These are phyloP conservation scores for Anarsia innoxiella DNA, from an alignment of 2,888 invertebrate species.

Conservation along the genomic window DNA sequence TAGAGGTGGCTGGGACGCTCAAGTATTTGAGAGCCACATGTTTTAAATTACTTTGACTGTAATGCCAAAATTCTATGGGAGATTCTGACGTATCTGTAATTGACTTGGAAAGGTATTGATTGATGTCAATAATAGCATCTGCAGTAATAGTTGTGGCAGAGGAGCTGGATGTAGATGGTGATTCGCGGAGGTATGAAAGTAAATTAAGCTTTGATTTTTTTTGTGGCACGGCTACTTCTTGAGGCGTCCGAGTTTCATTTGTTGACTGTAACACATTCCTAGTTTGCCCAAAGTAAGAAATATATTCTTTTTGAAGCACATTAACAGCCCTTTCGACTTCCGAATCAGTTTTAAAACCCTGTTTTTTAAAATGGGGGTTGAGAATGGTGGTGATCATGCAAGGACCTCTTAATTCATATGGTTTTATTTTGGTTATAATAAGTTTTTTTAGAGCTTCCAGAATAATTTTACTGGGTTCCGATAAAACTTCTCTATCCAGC, in stretches of 20 bases:
- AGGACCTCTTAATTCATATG: background rate
- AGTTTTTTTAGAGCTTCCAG: background rate
- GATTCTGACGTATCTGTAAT: background rate
- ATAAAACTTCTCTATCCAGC: background rate
- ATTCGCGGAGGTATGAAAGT: background rate
- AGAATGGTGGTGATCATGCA: background rate
- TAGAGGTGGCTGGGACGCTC: background rate
- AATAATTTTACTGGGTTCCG: background rate
- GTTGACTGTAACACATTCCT: background rate
- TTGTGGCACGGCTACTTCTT: background rate
- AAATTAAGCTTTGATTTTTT: conserved; percentile 8
- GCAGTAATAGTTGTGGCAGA: background rate
- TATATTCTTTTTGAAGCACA: background rate
- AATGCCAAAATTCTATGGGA: conserved; percentile 1
- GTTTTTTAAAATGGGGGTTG: background rate
- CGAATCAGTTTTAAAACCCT: background rate
- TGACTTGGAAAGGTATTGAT: background rate
- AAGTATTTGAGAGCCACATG: background rate
- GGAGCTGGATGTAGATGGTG: background rate
- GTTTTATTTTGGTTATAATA: background rate
- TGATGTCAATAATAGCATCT: background rate
- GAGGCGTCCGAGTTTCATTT: background rate
- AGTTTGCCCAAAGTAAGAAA: background rate
- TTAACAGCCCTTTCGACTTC: background rate
- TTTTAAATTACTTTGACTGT: background rate